Conservation (phyloP, 2,113 vertebrate genomes). For the Tragelaphus buxtoni region DNA sequence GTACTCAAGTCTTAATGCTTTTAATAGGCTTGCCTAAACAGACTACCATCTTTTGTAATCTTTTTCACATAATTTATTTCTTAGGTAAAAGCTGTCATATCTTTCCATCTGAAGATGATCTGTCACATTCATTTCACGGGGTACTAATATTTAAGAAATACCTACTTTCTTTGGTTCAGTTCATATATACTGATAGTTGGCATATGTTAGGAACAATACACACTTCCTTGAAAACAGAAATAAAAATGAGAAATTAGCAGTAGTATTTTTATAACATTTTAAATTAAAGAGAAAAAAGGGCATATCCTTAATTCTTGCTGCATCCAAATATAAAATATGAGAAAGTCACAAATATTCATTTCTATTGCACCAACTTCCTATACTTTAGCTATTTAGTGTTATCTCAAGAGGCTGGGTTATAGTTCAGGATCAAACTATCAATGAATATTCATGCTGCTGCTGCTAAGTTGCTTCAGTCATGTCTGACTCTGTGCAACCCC, state of each 20-base stretch:
- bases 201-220: slow-evolving; percentile 37
- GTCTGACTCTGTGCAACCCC: too few species aligned
- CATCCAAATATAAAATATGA: slow-evolving; percentile 39
- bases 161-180: slow-evolving; percentile 10
- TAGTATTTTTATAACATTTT: slow-evolving; percentile 43
- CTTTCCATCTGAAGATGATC: slow-evolving; percentile 59
- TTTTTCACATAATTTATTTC: slow-evolving; percentile 81
- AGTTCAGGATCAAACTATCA: not conserved
- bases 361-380: slow-evolving; percentile 40
- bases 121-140: slow-evolving; percentile 50
- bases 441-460: not conserved
- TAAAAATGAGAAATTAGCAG: slow-evolving; percentile 51
- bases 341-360: slow-evolving; percentile 48
- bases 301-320: slow-evolving; percentile 16
- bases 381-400: not conserved
- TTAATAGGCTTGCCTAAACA: slow-evolving; percentile 82
- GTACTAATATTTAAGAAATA: slow-evolving; percentile 31
- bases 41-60: slow-evolving; percentile 82
- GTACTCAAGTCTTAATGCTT: slow-evolving; percentile 84
- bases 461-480: too few species aligned
- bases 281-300: not conserved
- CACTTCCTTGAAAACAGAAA: slow-evolving; percentile 13
- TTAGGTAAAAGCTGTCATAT: slow-evolving; percentile 74
- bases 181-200: not conserved
- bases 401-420: not conserved